phyloP scores from a whole-genome alignment of 2,888 invertebrate species.

The Tanypteryx hageni region DNA sequence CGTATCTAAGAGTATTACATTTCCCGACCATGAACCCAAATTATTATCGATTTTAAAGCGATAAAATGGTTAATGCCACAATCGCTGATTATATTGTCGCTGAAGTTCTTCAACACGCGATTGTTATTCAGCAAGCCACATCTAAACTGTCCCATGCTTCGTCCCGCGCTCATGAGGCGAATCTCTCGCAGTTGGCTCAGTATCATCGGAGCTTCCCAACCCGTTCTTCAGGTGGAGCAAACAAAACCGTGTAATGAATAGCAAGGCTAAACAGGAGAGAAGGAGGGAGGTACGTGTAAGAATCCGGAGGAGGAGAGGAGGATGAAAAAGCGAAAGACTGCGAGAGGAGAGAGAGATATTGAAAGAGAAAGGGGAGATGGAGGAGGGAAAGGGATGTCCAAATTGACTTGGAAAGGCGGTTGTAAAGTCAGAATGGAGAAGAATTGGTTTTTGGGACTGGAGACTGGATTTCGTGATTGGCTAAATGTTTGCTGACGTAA shows the following conservation, averaged over 20 bases:
- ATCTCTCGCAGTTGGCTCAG: background rate
- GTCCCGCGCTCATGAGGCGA: background rate
- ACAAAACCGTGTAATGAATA: background rate
- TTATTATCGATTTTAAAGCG: too few relatives aligned
- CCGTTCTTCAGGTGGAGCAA: background rate
- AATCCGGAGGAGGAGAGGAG: background rate
- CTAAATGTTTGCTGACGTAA: slow-evolving; percentile 60
- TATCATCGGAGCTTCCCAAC: background rate
- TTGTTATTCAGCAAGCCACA: background rate
- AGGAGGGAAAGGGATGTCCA: background rate
- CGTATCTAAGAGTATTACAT: too few relatives aligned
- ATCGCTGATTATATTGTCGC: too few relatives aligned
- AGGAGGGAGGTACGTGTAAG: background rate
- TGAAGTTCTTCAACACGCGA: too few relatives aligned
- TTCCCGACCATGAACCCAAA: too few relatives aligned
- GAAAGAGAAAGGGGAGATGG: background rate
- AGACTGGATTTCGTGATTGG: slow-evolving; percentile 53
- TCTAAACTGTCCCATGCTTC: background rate
- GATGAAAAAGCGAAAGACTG: background rate
- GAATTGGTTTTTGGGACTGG: slow-evolving; percentile 27
- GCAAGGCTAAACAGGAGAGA: background rate
- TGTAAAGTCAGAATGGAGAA: slow-evolving; percentile 55
- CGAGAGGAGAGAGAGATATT: background rate
- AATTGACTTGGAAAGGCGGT: slow-evolving; percentile 7
- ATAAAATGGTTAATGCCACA: too few relatives aligned